Evolutionary conservation across 1,140 invertebrate species (phyloP).

Genomic region (Ceratosolen solmsi): DNA sequence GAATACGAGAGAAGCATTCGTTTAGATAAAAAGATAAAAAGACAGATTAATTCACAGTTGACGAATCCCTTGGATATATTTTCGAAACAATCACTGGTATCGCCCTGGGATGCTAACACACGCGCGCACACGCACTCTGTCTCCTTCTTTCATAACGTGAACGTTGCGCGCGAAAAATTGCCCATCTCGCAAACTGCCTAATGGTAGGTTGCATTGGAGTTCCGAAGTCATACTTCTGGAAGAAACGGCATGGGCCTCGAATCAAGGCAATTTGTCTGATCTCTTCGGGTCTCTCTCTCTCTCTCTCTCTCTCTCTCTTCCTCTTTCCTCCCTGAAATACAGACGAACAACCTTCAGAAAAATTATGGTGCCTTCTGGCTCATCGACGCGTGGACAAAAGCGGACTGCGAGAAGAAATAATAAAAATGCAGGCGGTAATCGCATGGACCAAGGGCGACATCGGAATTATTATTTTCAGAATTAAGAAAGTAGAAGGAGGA

Average conservation of each 20-base stretch:
- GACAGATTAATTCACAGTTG: not conserved
- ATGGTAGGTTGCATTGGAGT: constrained; percentile 9
- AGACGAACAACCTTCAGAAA: not conserved
- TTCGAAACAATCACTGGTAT: not conserved
- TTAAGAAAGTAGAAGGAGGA: not conserved
- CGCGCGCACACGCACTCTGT: not conserved
- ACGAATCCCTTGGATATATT: not conserved
- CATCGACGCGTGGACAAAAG: constrained; percentile 21
- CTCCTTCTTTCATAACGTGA: not conserved
- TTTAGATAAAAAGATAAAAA: not conserved
- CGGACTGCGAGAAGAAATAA: not conserved
- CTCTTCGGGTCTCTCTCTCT: not conserved
- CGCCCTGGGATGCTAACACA: not conserved
- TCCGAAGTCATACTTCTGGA: constrained; percentile 28
- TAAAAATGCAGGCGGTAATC: not conserved
- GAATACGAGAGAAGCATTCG: not conserved
- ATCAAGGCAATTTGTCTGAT: constrained; percentile 42
- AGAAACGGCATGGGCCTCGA: constrained; percentile 17
- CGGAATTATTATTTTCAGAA: constrained; percentile 9
- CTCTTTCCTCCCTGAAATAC: not conserved
- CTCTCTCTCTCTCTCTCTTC: not conserved
- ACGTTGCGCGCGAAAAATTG: constrained; percentile 30
- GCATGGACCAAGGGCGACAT: constrained; percentile 24
- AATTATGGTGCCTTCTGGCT: constrained; percentile 11
- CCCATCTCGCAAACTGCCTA: not conserved